A percentile compares a stretch with the other conserved stretches of the same genome.
Conservation (phyloP, 2,113 vertebrate genomes). For the Corydoras maculifer region DNA sequence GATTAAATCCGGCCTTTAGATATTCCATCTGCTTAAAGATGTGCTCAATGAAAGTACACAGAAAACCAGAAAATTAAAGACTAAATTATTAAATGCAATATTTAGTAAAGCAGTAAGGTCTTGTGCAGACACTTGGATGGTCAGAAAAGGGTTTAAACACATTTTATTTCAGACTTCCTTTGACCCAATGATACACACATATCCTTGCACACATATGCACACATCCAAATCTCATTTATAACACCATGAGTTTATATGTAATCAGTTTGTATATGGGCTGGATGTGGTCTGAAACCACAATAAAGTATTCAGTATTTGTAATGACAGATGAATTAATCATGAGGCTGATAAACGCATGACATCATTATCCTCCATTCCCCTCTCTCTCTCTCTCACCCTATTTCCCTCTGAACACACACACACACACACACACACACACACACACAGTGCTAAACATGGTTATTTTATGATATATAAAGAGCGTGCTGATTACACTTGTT, state of each 20-base stretch:
- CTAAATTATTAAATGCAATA: slow-evolving; percentile 45
- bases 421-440: neutral
- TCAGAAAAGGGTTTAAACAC: slow-evolving; percentile 39
- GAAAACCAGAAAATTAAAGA: slow-evolving; percentile 57
- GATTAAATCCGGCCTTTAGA: slow-evolving; percentile 62
- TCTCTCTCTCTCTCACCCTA: slow-evolving; percentile 30
- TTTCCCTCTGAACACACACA: neutral
- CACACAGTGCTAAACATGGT: neutral
- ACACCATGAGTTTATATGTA: slow-evolving; percentile 56
- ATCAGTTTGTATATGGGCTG: slow-evolving; percentile 61
- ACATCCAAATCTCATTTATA: slow-evolving; percentile 44
- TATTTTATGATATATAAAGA: too few relatives aligned
- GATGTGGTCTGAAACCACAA: slow-evolving; percentile 57
- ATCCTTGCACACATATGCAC: slow-evolving; percentile 9
- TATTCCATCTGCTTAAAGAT: slow-evolving; percentile 65
- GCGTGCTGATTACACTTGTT: too few relatives aligned
- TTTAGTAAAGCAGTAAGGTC: slow-evolving; percentile 50
- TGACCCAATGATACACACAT: slow-evolving; percentile 43
- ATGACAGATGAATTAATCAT: slow-evolving; percentile 62
- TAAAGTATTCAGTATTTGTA: slow-evolving; percentile 54
- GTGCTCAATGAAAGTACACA: slow-evolving; percentile 61
- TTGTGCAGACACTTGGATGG: slow-evolving; percentile 41
- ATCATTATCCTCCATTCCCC: slow-evolving; percentile 50
- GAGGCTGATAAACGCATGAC: slow-evolving; percentile 54
- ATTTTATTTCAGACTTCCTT: slow-evolving; percentile 53